These are phyloP conservation scores for Malurus cyaneus DNA, from an alignment of 2,113 vertebrate species.

Conservation along the genomic window DNA sequence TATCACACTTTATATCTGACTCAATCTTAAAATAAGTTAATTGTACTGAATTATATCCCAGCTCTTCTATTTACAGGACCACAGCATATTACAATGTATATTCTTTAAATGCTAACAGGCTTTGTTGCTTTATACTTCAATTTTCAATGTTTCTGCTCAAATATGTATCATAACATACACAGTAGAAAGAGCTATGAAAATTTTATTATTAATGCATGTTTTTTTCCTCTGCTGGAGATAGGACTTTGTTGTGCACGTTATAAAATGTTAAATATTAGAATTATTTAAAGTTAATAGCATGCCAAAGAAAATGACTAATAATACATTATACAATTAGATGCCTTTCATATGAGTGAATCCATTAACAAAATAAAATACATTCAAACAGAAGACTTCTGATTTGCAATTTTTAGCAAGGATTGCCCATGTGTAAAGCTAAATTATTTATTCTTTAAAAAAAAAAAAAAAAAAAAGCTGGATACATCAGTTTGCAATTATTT, in stretches of 20 bases:
- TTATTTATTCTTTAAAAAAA: slow-evolving; percentile 68
- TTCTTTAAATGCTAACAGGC: slow-evolving; percentile 22
- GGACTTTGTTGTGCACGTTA: slow-evolving; percentile 74
- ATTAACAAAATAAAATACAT: slow-evolving; percentile 79
- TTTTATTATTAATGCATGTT: slow-evolving; percentile 68
- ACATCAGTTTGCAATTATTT: slow-evolving; percentile 76
- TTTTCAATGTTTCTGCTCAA: slow-evolving; percentile 66
- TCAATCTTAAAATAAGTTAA: slow-evolving; percentile 61
- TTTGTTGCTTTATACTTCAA: slow-evolving; percentile 47
- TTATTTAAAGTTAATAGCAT: slow-evolving; percentile 81
- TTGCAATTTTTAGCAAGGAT: slow-evolving; percentile 73
- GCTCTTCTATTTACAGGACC: slow-evolving; percentile 38
- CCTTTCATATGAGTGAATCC: slow-evolving; percentile 79
- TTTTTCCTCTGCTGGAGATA: slow-evolving; percentile 65
- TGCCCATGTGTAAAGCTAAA: slow-evolving; percentile 77
- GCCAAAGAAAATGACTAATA: slow-evolving; percentile 80
- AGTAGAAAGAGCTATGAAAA: slow-evolving; percentile 59
- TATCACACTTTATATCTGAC: slow-evolving; percentile 34
- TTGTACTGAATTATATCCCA: slow-evolving; percentile 55
- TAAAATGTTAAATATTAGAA: slow-evolving; percentile 80
- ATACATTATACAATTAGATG: slow-evolving; percentile 81
- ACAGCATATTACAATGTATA: background rate
- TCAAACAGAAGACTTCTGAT: slow-evolving; percentile 72
- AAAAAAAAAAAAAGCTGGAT: slow-evolving; percentile 43
- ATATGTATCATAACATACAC: slow-evolving; percentile 58